These are phyloP conservation scores for Paraplagusia blochii DNA, from an alignment of 2,113 vertebrate genomes.

Conservation along the genomic window DNA sequence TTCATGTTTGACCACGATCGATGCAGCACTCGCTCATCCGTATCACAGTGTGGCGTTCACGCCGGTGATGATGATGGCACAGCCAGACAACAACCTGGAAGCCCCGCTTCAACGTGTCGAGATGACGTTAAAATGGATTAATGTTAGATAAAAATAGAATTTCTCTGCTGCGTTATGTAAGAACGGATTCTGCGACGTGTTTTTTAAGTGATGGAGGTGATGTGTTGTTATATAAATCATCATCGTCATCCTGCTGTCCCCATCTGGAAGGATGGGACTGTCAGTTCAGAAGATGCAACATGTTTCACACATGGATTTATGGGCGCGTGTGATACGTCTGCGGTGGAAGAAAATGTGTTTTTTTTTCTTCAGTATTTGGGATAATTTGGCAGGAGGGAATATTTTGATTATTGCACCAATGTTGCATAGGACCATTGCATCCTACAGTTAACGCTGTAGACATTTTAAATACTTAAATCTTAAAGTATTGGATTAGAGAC, in stretches of 20 bases:
- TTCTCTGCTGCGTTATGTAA: constrained; percentile 48
- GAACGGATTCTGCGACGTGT: constrained; percentile 34
- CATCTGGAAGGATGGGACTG: constrained; percentile 12
- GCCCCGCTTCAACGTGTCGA: not conserved
- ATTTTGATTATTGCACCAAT: too few species aligned
- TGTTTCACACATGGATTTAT: too few species aligned
- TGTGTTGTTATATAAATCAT: constrained; percentile 56
- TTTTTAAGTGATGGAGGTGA: constrained; percentile 15
- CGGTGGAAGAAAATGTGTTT: too few species aligned
- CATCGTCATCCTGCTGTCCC: constrained; percentile 21
- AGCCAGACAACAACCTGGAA: not conserved
- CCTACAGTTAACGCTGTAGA: too few species aligned
- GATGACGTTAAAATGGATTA: constrained; percentile 21
- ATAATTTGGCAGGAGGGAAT: too few species aligned
- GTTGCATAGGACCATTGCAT: too few species aligned
- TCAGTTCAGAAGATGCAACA: not conserved
- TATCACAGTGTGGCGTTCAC: not conserved
- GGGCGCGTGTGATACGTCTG: too few species aligned
- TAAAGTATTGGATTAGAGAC: too few species aligned
- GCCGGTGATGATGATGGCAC: not conserved
- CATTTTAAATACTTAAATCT: too few species aligned
- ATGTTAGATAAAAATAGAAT: constrained; percentile 16
- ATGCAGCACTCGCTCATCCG: constrained; percentile 47
- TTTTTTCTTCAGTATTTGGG: too few species aligned
- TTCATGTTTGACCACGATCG: constrained; percentile 52